A percentile compares a stretch with the other conserved stretches of the same genome.
These are phyloP conservation scores for Scaptomyza tumidula DNA, from an alignment of 2,888 invertebrate species.

Conservation along the genomic window DNA sequence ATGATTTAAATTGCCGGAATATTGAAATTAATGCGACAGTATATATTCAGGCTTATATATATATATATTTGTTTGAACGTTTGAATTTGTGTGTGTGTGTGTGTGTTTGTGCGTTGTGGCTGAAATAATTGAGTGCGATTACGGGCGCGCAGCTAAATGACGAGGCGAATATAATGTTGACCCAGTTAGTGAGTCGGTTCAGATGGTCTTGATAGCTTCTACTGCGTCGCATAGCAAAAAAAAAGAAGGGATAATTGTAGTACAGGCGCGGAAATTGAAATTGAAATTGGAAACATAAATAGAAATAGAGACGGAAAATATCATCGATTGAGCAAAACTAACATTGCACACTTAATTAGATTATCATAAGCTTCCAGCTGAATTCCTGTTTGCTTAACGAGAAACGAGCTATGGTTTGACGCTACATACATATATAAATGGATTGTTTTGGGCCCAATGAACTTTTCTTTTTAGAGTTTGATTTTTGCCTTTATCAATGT, in stretches of 20 bases:
- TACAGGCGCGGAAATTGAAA: slow-evolving; percentile 73
- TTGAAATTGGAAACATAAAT: slow-evolving; percentile 46
- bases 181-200: slow-evolving; percentile 58
- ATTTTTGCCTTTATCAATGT: neutral
- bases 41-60: slow-evolving; percentile 24
- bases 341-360: slow-evolving; percentile 47
- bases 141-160: slow-evolving; percentile 54
- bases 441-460: neutral
- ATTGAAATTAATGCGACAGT: slow-evolving; percentile 64
- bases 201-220: slow-evolving; percentile 49
- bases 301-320: slow-evolving; percentile 52
- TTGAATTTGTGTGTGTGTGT: neutral
- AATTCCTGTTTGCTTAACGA: neutral
- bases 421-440: neutral
- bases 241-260: slow-evolving; percentile 65
- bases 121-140: slow-evolving; percentile 76
- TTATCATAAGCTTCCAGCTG: slow-evolving; percentile 37
- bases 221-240: slow-evolving; percentile 2
- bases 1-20: slow-evolving; percentile 69
- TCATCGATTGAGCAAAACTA: slow-evolving; percentile 36
- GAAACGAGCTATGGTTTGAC: neutral
- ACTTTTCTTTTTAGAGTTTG: neutral
- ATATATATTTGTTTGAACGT: neutral
- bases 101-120: slow-evolving; percentile 28
- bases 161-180: slow-evolving; percentile 62